Evolutionary conservation across 2,113 vertebrate species (phyloP).

Genomic region (Calyptomena viridis): DNA sequence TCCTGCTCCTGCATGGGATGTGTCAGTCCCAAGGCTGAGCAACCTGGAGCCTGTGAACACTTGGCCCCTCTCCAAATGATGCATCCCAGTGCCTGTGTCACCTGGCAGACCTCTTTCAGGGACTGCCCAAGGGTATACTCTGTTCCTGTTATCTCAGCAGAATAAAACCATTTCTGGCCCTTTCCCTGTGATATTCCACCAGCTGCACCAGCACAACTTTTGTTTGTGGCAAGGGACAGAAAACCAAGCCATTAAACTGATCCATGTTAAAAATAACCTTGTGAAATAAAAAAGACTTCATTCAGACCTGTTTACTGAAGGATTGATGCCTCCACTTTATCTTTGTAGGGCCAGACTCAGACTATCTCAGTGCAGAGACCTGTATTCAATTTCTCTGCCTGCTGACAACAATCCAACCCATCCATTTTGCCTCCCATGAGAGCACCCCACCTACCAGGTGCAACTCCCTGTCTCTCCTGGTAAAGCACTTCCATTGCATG

Average conservation of each 20-base stretch:
- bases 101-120: neutral
- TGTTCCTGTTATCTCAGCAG: neutral
- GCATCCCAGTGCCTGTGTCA: neutral
- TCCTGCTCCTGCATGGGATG: neutral
- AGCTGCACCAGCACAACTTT: neutral
- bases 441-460: neutral
- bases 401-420: neutral
- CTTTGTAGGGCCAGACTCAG: neutral
- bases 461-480: neutral
- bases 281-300: neutral
- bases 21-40: neutral
- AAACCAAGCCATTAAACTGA: neutral
- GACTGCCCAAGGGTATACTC: neutral
- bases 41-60: fast-evolving
- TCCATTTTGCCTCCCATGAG: neutral
- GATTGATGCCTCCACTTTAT: conserved; percentile 27
- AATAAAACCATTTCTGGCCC: neutral
- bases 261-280: conserved; percentile 2
- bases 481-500: neutral
- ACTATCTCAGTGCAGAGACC: neutral
- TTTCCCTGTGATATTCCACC: neutral
- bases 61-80: fast-evolving
- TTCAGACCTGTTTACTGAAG: neutral
- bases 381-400: neutral
- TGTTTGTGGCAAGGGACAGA: neutral